These are phyloP conservation scores for Caenorhabditis afra DNA, from an alignment of 2,888 invertebrate species.

Conservation along the genomic window DNA sequence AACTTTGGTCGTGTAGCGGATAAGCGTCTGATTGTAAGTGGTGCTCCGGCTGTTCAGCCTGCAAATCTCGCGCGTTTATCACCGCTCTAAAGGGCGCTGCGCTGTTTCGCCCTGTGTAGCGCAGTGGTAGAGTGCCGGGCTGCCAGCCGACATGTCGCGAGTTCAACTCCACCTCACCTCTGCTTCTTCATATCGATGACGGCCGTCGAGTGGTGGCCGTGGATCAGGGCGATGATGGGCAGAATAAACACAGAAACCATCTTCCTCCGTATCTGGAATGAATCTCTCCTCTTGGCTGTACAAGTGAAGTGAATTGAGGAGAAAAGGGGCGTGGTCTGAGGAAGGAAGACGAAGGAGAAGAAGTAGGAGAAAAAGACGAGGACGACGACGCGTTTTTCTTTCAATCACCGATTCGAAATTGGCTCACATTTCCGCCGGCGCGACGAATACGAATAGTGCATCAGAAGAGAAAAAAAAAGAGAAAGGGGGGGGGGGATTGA, in stretches of 20 bases:
- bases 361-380: conserved; percentile 1
- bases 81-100: too few relatives aligned
- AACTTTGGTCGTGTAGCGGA: conserved; percentile 70
- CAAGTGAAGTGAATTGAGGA: neutral
- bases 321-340: neutral
- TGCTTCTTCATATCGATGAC: conserved; percentile 36
- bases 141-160: too few relatives aligned
- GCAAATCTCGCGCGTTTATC: neutral
- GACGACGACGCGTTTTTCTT: conserved; percentile 30
- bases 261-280: neutral
- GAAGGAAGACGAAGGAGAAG: neutral
- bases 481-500: conserved; percentile 9
- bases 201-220: conserved; percentile 38
- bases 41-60: conserved; percentile 45
- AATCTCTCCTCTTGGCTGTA: neutral
- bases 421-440: conserved; percentile 37
- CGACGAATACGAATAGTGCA: conserved; percentile 30
- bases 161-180: conserved; percentile 12
- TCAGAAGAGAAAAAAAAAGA: conserved; percentile 11
- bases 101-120: too few relatives aligned
- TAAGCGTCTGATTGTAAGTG: conserved; percentile 69
- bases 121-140: too few relatives aligned
- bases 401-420: conserved; percentile 32
- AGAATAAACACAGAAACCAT: conserved; percentile 52
- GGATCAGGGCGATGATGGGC: conserved; percentile 44